Base-by-base conservation (phyloP, 1,140 invertebrate genomes). In the Panonychus citri region DNA sequence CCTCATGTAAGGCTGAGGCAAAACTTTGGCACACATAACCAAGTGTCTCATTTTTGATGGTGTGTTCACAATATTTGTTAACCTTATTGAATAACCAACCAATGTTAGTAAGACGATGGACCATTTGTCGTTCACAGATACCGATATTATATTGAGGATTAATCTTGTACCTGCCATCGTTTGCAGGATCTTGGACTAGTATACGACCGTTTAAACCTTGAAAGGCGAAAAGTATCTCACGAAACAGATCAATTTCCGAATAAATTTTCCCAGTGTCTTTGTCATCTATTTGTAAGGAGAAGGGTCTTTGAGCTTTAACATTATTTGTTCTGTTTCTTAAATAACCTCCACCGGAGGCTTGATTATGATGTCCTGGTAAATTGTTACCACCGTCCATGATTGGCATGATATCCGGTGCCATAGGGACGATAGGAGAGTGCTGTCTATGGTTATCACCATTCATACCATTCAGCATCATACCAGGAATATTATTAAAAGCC, bases 11-110 rank as follows among this genome's bases (percentile, higher is more conserved):
- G 8, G 81, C 83, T n/a, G 83, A 75, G 54, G 85, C 81, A 60
- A 94, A 79, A 57, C 85, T 85, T 70, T 90, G 84, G 27, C 81
- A 79, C 61, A 89, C 81, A 48, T 82, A 70, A 34, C 86, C 87
- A 67, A 69, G 69, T 62, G 69, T 66, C 61, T 65, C 66, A 55
- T 70, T 70, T 21, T 63, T 65, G 56, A 61, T 69, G 70, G 72
- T 78, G 58, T 66, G 62, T 30, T 76, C 70, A 51, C 81, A 80
- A 66, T 79, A 81, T 58, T 76, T 73, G 48, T 75, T 74, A 24
- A 93, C 75, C 59, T 81, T 74, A 66, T 82, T 83, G 66, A 89
- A 83, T 54, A 91, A 74, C 73, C 82, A 85, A 3, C 89, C 88
- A 40, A 91, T 74, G 66, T 90, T 85, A 3, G 82, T 78, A 10